Evolutionary conservation across 2,888 invertebrate species (phyloP).

Genomic region (Oasisia sp.): DNA sequence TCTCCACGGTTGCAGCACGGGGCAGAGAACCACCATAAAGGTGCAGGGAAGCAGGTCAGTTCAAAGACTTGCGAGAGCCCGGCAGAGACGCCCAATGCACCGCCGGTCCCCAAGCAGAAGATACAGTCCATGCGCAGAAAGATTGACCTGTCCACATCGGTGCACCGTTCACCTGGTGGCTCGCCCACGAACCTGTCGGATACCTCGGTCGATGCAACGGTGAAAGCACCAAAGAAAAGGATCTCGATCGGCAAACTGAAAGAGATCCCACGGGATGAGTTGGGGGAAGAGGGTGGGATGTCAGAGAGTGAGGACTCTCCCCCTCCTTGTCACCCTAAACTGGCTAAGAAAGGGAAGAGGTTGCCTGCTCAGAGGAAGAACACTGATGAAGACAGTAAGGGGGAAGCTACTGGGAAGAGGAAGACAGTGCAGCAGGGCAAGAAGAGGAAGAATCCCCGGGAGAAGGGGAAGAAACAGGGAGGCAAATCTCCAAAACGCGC

Average conservation of each 20-base stretch:
- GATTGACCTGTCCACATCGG: not conserved
- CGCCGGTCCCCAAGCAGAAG: not conserved
- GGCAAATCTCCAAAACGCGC: not conserved
- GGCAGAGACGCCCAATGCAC: not conserved
- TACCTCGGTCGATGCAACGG: not conserved
- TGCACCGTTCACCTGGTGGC: not conserved
- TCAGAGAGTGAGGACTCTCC: not conserved
- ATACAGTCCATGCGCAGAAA: not conserved
- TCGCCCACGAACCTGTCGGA: not conserved
- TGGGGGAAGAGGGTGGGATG: not conserved
- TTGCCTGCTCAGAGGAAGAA: not conserved
- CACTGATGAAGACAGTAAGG: too few relatives aligned
- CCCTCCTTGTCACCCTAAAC: not conserved
- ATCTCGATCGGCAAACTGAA: not conserved
- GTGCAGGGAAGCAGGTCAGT: not conserved
- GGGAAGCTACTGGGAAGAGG: too few relatives aligned
- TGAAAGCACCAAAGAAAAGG: not conserved
- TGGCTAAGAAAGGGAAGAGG: not conserved
- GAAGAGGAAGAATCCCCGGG: not conserved
- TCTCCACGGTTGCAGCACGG: not conserved
- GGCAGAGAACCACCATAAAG: not conserved
- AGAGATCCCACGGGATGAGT: not conserved
- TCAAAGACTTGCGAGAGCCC: not conserved
- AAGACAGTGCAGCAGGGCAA: not conserved
- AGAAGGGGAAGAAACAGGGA: not conserved